These are phyloP conservation scores for Rhabdophis nuchalis DNA, from an alignment of 2,797 vertebrate species.

Conservation along the genomic window DNA sequence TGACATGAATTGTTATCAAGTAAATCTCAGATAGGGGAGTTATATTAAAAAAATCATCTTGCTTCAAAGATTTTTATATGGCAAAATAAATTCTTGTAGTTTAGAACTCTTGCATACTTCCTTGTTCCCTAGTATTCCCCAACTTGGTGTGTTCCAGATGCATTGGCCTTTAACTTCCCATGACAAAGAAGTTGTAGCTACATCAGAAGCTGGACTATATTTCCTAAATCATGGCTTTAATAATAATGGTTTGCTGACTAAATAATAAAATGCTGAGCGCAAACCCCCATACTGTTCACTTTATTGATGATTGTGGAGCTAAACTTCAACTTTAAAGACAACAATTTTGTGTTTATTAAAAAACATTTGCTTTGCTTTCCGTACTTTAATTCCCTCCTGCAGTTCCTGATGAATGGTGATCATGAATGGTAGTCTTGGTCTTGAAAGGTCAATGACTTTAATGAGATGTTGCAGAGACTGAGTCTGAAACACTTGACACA, in stretches of 20 bases:
- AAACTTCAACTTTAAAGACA: neutral
- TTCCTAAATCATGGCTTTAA: neutral
- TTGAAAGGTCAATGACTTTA: neutral
- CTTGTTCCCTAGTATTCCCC: neutral
- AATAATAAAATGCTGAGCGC: neutral
- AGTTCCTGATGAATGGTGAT: neutral
- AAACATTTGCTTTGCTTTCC: neutral
- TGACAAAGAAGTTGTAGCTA: neutral
- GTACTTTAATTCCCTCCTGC: neutral
- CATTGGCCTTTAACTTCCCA: neutral
- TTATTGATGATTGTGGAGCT: neutral
- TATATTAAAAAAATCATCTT: conserved; percentile 17
- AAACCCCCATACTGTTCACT: neutral
- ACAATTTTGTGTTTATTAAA: neutral
- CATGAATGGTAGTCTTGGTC: neutral
- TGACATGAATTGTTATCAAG: conserved; percentile 46
- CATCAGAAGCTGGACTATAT: neutral
- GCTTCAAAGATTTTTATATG: conserved; percentile 40
- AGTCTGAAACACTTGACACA: neutral
- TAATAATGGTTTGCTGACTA: neutral
- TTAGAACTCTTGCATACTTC: conserved; percentile 40
- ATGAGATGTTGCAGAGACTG: neutral
- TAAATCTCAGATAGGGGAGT: conserved; percentile 56
- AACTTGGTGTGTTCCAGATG: neutral
- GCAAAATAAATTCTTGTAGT: conserved; percentile 35